A percentile compares a stretch with the other conserved stretches of the same genome.
Evolutionary conservation across 1,140 invertebrate species (phyloP).

Genomic region (Paramacrobiotus metropolitanus): DNA sequence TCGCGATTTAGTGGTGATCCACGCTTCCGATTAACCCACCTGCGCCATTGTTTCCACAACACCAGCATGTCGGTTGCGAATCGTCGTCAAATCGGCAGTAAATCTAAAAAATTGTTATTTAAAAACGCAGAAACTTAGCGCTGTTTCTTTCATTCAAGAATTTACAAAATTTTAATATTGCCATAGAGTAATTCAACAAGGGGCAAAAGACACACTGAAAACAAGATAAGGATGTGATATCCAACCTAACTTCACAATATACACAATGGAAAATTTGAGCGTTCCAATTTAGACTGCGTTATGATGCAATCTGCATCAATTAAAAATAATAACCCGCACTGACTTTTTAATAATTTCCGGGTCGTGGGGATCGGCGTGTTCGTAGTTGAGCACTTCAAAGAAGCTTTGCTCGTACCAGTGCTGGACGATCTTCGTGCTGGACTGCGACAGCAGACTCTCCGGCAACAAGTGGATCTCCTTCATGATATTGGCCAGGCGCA

Average conservation of each 20-base stretch:
- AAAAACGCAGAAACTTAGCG: too few species aligned
- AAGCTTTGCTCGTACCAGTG: slow-evolving; percentile 78
- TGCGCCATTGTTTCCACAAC: slow-evolving; percentile 98
- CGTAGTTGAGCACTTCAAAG: slow-evolving; percentile 72
- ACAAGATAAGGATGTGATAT: slow-evolving; percentile 9
- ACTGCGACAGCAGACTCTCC: slow-evolving; percentile 53
- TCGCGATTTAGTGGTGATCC: too few species aligned
- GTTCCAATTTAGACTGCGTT: too few species aligned
- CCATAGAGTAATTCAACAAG: too few species aligned
- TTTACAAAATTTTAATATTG: too few species aligned
- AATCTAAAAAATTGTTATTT: too few species aligned
- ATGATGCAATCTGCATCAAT: too few species aligned
- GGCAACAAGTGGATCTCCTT: slow-evolving; percentile 84
- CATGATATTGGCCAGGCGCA: slow-evolving; percentile 89
- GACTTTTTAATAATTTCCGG: slow-evolving; percentile 37
- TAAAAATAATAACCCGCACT: too few species aligned
- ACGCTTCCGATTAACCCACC: slow-evolving; percentile 15
- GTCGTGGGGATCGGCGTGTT: slow-evolving; percentile 42
- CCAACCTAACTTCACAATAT: background rate
- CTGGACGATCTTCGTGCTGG: slow-evolving; percentile 41
- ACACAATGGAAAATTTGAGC: too few species aligned
- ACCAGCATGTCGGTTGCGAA: slow-evolving; percentile 76
- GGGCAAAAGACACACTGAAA: too few species aligned
- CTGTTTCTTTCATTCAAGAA: too few species aligned
- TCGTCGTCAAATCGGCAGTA: slow-evolving; percentile 58